Evolutionary conservation across 2,113 vertebrate species (phyloP).

Genomic region (Pyxicephalus adspersus): DNA sequence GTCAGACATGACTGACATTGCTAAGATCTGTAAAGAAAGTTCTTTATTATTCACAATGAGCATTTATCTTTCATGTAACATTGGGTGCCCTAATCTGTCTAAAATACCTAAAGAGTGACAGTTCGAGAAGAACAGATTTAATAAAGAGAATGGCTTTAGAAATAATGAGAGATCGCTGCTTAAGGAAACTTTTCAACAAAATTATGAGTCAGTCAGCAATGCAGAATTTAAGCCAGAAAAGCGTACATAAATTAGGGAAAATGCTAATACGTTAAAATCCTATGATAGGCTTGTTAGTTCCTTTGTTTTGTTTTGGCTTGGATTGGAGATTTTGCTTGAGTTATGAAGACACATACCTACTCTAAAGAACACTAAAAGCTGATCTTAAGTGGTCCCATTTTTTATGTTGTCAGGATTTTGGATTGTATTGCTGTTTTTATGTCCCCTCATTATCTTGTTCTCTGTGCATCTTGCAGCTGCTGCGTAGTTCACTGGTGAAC

Average conservation of each 20-base stretch:
- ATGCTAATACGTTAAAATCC: conserved; percentile 51
- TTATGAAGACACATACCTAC: conserved; percentile 46
- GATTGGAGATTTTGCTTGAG: conserved; percentile 21
- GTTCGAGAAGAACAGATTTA: conserved; percentile 38
- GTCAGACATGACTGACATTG: conserved; percentile 39
- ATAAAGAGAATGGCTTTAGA: conserved; percentile 48
- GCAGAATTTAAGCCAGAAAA: conserved; percentile 43
- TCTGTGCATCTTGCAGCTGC: conserved; percentile 73
- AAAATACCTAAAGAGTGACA: conserved; percentile 40
- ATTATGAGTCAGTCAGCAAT: conserved; percentile 37
- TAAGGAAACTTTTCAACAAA: conserved; percentile 14
- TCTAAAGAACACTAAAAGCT: conserved; percentile 49
- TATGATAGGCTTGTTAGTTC: conserved; percentile 46
- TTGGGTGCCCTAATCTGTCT: conserved; percentile 48
- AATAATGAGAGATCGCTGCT: conserved; percentile 32
- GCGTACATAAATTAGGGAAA: conserved; percentile 43
- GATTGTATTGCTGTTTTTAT: conserved; percentile 36
- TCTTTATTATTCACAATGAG: conserved; percentile 31
- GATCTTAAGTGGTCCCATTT: conserved; percentile 50
- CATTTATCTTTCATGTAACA: conserved; percentile 46
- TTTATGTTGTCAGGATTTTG: conserved; percentile 48
- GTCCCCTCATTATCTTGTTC: conserved; percentile 21
- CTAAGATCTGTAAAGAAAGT: conserved; percentile 28
- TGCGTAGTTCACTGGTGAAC: conserved; percentile 96
- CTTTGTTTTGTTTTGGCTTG: conserved; percentile 38